phyloP scores from a whole-genome alignment of 2,888 invertebrate species.

The Tiphia femorata region DNA sequence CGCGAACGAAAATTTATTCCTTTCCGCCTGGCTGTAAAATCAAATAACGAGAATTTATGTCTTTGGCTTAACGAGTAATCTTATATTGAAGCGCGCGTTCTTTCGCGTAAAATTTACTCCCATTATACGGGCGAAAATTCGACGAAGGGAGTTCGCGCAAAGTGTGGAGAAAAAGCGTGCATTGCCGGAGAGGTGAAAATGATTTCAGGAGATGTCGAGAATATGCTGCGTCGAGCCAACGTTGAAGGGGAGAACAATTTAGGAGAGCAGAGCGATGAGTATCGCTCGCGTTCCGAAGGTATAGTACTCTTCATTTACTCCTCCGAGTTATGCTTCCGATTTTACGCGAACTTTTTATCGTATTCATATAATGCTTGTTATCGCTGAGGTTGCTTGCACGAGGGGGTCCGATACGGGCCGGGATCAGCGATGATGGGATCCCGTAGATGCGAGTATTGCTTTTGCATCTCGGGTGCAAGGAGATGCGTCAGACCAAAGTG shows the following conservation, averaged over 20 bases:
- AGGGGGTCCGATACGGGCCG: slow-evolving; percentile 81
- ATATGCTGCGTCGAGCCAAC: slow-evolving; percentile 63
- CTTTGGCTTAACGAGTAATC: background rate
- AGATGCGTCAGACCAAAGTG: slow-evolving; percentile 86
- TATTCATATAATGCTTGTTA: slow-evolving; percentile 27
- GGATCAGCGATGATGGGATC: slow-evolving; percentile 87
- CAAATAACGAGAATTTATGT: background rate
- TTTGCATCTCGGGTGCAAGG: slow-evolving; percentile 75
- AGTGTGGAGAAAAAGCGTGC: too few species aligned
- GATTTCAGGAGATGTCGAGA: slow-evolving; percentile 51
- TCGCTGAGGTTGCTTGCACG: slow-evolving; percentile 77
- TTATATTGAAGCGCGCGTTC: too few species aligned
- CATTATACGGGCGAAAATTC: too few species aligned
- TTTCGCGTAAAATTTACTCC: too few species aligned
- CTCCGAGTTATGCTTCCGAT: too few species aligned
- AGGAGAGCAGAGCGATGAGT: slow-evolving; percentile 10
- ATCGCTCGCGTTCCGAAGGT: slow-evolving; percentile 31
- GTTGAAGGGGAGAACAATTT: slow-evolving; percentile 28
- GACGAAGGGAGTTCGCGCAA: too few species aligned
- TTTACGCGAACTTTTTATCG: too few species aligned
- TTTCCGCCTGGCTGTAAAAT: background rate
- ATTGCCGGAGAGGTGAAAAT: too few species aligned
- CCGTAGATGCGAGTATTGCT: slow-evolving; percentile 88
- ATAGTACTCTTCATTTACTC: slow-evolving; percentile 6
- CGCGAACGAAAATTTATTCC: too few species aligned